phyloP scores from a whole-genome alignment of 2,888 invertebrate species.

The Chloroclysta siterata region DNA sequence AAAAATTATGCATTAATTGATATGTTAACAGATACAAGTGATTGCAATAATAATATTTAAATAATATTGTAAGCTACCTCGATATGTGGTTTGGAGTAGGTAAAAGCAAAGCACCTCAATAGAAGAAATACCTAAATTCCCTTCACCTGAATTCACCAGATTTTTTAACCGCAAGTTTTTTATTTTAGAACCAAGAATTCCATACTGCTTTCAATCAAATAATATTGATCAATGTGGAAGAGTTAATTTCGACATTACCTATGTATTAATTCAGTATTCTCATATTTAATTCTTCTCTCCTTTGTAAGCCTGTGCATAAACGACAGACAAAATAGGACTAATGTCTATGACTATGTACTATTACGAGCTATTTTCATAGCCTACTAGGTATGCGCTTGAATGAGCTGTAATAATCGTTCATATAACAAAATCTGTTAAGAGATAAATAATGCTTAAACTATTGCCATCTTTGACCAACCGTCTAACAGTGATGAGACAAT shows the following conservation, averaged over 20 bases:
- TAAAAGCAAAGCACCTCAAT: constrained; percentile 22
- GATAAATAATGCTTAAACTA: background rate
- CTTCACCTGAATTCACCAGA: constrained; percentile 28
- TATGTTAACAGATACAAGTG: constrained; percentile 37
- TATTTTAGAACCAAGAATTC: background rate
- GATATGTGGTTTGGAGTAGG: constrained; percentile 36
- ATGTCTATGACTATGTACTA: constrained; percentile 9
- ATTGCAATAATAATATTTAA: constrained; percentile 32
- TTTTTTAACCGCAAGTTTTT: background rate
- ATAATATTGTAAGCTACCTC: constrained; percentile 37
- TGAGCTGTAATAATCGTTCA: background rate
- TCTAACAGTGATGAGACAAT: too few species aligned
- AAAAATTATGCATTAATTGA: constrained; percentile 43
- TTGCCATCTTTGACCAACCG: background rate
- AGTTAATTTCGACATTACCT: constrained; percentile 5
- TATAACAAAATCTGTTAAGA: too few species aligned
- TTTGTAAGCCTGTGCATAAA: background rate
- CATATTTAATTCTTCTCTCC: constrained; percentile 5
- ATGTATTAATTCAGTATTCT: constrained; percentile 3
- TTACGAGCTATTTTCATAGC: constrained; percentile 3
- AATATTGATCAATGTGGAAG: background rate
- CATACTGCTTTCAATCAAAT: background rate
- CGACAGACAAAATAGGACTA: constrained; percentile 8
- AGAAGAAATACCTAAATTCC: constrained; percentile 21
- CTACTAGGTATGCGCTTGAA: background rate